Conservation (phyloP, 2,113 vertebrate species). For the Chlorodrepanis virens region DNA sequence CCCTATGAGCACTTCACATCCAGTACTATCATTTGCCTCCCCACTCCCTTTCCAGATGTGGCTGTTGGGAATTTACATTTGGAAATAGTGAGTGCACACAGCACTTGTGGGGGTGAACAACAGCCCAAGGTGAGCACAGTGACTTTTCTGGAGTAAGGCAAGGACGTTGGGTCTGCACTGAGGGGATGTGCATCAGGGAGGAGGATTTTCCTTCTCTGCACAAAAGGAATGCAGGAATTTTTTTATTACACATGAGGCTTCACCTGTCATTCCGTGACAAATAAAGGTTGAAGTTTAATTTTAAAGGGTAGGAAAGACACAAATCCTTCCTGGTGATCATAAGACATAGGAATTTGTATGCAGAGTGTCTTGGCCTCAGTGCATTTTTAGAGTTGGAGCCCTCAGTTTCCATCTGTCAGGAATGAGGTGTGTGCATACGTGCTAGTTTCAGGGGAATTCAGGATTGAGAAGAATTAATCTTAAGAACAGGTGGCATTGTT, state of each 20-base stretch:
- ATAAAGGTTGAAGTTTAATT: not conserved
- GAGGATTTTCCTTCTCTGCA: not conserved
- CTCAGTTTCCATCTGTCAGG: not conserved
- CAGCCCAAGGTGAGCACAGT: too few species aligned
- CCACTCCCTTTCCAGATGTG: not conserved
- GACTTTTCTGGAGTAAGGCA: not conserved
- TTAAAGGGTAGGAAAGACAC: not conserved
- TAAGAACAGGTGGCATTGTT: not conserved
- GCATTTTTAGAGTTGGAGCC: not conserved
- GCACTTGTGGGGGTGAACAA: too few species aligned
- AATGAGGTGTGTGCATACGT: not conserved
- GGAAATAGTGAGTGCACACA: not conserved
- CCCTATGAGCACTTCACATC: not conserved
- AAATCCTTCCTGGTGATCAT: not conserved
- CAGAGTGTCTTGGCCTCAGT: not conserved
- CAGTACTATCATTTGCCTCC: not conserved
- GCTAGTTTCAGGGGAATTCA: not conserved
- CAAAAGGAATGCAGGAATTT: not conserved
- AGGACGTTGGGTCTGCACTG: fast-evolving
- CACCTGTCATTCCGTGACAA: not conserved
- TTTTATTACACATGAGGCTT: not conserved
- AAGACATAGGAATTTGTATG: not conserved
- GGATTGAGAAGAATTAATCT: not conserved
- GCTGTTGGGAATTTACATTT: not conserved
- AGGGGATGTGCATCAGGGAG: not conserved